These are phyloP conservation scores for Platichthys flesus DNA, from an alignment of 2,113 vertebrate species.

Conservation along the genomic window DNA sequence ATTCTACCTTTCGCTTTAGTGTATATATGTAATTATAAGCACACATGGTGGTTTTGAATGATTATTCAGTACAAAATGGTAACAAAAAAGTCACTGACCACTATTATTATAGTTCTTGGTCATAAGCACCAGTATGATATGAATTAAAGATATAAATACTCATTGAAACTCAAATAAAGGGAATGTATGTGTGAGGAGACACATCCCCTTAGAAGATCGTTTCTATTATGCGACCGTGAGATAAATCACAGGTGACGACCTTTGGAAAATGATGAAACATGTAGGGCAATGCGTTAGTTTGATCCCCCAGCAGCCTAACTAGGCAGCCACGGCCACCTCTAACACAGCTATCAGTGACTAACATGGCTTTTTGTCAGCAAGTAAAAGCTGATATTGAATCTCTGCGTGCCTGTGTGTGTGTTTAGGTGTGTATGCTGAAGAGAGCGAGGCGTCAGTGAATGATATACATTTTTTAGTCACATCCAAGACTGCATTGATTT, in stretches of 20 bases:
- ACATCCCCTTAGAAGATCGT: constrained; percentile 41
- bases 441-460: constrained; percentile 45
- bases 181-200: neutral
- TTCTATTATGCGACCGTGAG: constrained; percentile 27
- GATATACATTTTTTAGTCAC: constrained; percentile 69
- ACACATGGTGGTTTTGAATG: neutral
- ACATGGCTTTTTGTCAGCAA: constrained; percentile 39
- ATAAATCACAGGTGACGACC: constrained; percentile 44
- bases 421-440: constrained; percentile 51
- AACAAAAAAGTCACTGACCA: neutral
- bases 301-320: constrained; percentile 32
- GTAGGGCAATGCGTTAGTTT: constrained; percentile 25
- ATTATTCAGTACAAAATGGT: neutral
- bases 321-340: constrained; percentile 41
- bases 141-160: neutral
- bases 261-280: constrained; percentile 50
- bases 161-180: neutral
- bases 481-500: constrained; percentile 74
- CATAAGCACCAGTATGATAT: neutral
- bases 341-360: constrained; percentile 47
- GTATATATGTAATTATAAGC: no score
- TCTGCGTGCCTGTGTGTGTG: constrained; percentile 48
- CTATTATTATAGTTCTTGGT: neutral
- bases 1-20: no score
- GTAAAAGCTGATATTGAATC: constrained; percentile 47